A percentile compares a stretch with the other conserved stretches of the same genome.
These are phyloP conservation scores for Polypterus senegalus DNA, from an alignment of 2,113 vertebrate genomes.

Conservation along the genomic window DNA sequence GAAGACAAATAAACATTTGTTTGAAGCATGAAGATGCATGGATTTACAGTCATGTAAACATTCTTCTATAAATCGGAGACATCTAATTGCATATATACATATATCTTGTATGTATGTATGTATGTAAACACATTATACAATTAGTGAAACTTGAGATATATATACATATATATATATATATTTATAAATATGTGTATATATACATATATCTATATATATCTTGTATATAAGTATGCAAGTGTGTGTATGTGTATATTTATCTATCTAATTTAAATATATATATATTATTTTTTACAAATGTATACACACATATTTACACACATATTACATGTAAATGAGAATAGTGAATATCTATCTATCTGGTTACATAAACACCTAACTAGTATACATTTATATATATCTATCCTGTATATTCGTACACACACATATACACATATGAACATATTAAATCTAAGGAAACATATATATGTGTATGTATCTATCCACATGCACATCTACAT, in stretches of 20 bases:
- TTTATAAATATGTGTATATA: conserved; percentile 19
- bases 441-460: too few species aligned
- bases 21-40: conserved; percentile 60
- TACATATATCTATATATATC: conserved; percentile 20
- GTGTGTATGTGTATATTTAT: too few species aligned
- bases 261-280: too few species aligned
- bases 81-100: conserved; percentile 38
- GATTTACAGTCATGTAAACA: conserved; percentile 39
- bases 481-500: too few species aligned
- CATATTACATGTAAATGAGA: background rate
- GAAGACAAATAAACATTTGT: conserved; percentile 17
- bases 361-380: too few species aligned
- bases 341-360: background rate
- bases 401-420: too few species aligned
- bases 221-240: too few species aligned
- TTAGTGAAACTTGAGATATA: background rate
- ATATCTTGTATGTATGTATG: conserved; percentile 35
- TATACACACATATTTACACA: conserved; percentile 1
- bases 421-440: too few species aligned
- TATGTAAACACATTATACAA: conserved; percentile 12
- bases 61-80: conserved; percentile 4
- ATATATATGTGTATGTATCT: too few species aligned
- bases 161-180: conserved; percentile 36
- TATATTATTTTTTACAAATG: too few species aligned
- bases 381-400: too few species aligned